phyloP scores from a whole-genome alignment of 2,113 vertebrate species.

The western clawed frog (Xenopus tropicalis) region DNA sequence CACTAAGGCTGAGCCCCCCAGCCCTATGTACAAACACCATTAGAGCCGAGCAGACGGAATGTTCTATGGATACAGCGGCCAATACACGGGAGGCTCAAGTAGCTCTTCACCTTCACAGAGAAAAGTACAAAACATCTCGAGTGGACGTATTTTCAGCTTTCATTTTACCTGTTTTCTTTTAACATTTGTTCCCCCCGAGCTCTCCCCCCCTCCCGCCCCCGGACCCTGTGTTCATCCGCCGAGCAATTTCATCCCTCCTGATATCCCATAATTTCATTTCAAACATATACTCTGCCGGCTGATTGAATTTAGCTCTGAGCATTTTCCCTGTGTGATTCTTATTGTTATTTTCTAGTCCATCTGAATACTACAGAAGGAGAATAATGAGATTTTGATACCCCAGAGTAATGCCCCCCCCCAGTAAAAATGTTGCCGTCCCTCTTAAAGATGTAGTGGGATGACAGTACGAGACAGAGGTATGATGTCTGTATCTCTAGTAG shows the following conservation, averaged over 20 bases:
- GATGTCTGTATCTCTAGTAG: too few relatives aligned
- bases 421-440: neutral
- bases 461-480: neutral
- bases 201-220: neutral
- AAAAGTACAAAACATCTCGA: neutral
- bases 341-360: constrained; percentile 19
- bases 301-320: neutral
- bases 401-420: neutral
- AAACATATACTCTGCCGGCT: neutral
- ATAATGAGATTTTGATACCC: constrained; percentile 14
- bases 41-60: neutral
- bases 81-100: neutral
- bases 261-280: constrained; percentile 8
- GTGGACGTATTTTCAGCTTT: neutral
- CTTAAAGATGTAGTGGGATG: neutral
- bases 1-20: too few relatives aligned
- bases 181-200: too few relatives aligned
- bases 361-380: neutral
- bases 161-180: too few relatives aligned
- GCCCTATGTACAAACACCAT: too few relatives aligned
- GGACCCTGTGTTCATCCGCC: neutral
- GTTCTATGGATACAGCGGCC: neutral
- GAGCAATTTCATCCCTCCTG: constrained; percentile 4
- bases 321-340: constrained; percentile 5
- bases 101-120: neutral